Evolutionary conservation across 2,113 vertebrate genomes (phyloP), one percentile per base, ranked within the genome.

Genomic region (Caloenas nicobarica): DNA sequence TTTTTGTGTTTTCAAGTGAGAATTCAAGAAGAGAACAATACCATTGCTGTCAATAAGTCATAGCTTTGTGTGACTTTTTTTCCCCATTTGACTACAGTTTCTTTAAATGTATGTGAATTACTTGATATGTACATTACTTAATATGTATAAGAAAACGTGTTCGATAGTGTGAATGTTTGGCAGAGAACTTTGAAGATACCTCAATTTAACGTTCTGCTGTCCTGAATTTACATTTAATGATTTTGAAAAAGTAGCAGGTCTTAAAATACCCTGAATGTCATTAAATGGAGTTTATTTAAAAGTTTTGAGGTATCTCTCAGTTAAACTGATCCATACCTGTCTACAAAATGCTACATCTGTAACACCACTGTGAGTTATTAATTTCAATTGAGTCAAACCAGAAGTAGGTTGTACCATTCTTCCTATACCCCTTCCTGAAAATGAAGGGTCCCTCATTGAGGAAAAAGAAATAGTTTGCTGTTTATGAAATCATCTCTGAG

Each of bases 401-500:
- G 23, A 88, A 56, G 5, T 34, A 57, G 40, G 31, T 83, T 38
- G 18, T 9, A 34, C 9, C 51, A 22, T 53, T 48, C n/a, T 83
- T 84, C 25, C 38, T 26, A 73, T 64, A 78, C 4, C 2, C 6
- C 5, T 72, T 78, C 17, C 44, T 80, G 36, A 85, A 60, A 15
- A 93, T 31, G 76, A 85, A 91, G 17, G 29, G 4, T 4, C 9
- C 7, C 14, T 2, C 86, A 34, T 70, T 71, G 40, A 91, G 28
- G 16, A 42, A 91, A 92, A 70, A 84, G 1, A 28, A 68, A 9
- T 15, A 71, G 71, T 89, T 89, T 11, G 65, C 44, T 86, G 36
- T 83, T 79, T 73, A 64, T 87, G 33, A 83, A 79, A 69, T 31
- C 74, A 57, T 16, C 10, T 92, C 56, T 81, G 69, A 94, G 40